Evolutionary conservation across 2,113 vertebrate genomes (phyloP).

Genomic region (Scatophagus argus): DNA sequence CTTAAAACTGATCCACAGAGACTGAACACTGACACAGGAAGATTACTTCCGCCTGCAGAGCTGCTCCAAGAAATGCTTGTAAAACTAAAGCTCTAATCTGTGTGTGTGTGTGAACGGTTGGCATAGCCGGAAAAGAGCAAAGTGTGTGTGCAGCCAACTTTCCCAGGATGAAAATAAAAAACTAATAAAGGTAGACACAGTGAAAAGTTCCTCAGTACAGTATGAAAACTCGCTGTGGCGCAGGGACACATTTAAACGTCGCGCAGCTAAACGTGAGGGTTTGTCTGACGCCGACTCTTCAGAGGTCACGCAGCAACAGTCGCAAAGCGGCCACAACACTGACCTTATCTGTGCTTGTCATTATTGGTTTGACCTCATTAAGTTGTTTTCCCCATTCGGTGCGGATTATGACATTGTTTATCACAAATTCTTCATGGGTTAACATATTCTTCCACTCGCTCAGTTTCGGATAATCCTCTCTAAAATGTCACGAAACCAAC

Average conservation of each 20-base stretch:
- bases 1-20: constrained; percentile 27
- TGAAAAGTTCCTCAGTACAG: background rate
- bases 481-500: constrained; percentile 63
- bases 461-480: constrained; percentile 63
- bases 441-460: constrained; percentile 55
- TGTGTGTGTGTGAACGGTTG: constrained; percentile 25
- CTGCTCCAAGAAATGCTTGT: constrained; percentile 37
- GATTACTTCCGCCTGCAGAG: constrained; percentile 45
- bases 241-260: background rate
- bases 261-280: background rate
- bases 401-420: constrained; percentile 68
- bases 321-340: background rate
- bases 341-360: constrained; percentile 34
- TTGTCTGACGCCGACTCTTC: constrained; percentile 7
- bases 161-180: background rate
- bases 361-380: constrained; percentile 65
- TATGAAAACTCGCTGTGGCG: background rate
- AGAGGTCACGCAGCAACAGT: constrained; percentile 11
- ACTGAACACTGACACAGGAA: constrained; percentile 32
- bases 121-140: constrained; percentile 23
- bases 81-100: constrained; percentile 54
- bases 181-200: constrained; percentile 9
- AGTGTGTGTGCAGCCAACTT: constrained; percentile 11
- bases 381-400: constrained; percentile 50
- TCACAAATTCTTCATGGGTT: constrained; percentile 42